Conservation (phyloP, 2,113 vertebrate genomes). For the Elanus axillaris region DNA sequence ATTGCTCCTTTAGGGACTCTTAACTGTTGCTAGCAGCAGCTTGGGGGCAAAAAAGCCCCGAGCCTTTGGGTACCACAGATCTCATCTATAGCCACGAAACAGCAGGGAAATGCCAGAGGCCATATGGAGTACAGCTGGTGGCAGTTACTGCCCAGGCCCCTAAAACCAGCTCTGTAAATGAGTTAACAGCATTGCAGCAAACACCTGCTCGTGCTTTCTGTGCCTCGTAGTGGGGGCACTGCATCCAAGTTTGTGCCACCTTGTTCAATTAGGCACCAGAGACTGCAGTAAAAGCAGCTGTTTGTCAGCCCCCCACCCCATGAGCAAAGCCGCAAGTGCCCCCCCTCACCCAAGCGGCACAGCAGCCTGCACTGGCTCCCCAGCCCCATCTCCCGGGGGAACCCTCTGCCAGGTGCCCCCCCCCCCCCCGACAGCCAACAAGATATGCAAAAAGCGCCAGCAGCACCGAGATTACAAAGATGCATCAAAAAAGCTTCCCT, state of each 20-base stretch:
- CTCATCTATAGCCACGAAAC: not conserved
- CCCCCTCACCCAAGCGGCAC: not conserved
- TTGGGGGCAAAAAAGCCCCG: not conserved
- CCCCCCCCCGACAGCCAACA: not conserved
- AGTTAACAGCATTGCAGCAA: not conserved
- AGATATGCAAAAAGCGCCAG: not conserved
- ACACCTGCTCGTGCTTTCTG: not conserved
- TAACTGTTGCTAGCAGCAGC: not conserved
- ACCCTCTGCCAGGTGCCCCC: not conserved
- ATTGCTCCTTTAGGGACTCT: not conserved
- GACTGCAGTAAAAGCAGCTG: not conserved
- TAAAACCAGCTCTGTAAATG: not conserved
- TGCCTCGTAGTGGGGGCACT: not conserved
- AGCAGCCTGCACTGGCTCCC: not conserved
- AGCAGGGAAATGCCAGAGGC: not conserved
- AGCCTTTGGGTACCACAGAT: not conserved
- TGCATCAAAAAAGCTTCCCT: not conserved
- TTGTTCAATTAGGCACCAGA: not conserved
- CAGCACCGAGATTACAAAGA: not conserved
- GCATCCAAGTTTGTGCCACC: not conserved
- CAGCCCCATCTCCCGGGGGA: too few species aligned
- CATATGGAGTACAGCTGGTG: not conserved
- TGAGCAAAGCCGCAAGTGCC: accelerated
- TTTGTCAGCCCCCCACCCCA: not conserved
- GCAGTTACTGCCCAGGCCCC: not conserved